Evolutionary conservation across 1,140 invertebrate genomes (phyloP).

Genomic region (Brachionus koreanus): DNA sequence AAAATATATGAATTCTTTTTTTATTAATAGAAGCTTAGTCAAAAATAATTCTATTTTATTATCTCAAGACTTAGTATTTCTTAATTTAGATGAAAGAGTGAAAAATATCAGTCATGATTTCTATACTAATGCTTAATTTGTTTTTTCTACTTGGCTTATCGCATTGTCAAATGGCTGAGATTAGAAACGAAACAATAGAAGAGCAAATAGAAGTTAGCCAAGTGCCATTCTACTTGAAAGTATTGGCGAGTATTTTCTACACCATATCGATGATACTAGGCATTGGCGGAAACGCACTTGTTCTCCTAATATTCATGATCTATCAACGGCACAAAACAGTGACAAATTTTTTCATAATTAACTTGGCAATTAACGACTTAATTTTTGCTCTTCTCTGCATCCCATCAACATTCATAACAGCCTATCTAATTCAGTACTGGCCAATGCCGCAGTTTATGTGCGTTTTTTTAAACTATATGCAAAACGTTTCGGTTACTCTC

Average conservation of each 20-base stretch:
- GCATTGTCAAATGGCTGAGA: not conserved
- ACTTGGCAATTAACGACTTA: constrained; percentile 77
- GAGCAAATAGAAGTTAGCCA: not conserved
- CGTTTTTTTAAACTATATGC: constrained; percentile 51
- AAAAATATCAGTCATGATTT: not conserved
- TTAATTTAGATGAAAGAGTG: not conserved
- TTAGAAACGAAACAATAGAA: not conserved
- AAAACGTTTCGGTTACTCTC: constrained; percentile 27
- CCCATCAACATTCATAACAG: constrained; percentile 74
- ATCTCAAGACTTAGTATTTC: not conserved
- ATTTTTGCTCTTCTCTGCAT: constrained; percentile 77
- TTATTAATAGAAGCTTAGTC: not conserved
- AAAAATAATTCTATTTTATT: not conserved
- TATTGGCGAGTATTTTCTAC: constrained; percentile 18
- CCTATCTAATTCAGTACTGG: constrained; percentile 74
- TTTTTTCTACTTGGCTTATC: not conserved
- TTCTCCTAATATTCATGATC: not conserved
- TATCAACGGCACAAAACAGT: constrained; percentile 59
- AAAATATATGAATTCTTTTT: not conserved
- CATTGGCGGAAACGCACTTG: constrained; percentile 27
- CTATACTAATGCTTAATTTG: not conserved
- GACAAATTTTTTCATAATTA: constrained; percentile 80
- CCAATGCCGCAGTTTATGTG: constrained; percentile 74
- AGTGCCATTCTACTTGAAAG: constrained; percentile 13
- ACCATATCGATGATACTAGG: constrained; percentile 13